These are phyloP conservation scores for Amblyraja radiata DNA, from an alignment of 2,797 vertebrate species.

Conservation along the genomic window DNA sequence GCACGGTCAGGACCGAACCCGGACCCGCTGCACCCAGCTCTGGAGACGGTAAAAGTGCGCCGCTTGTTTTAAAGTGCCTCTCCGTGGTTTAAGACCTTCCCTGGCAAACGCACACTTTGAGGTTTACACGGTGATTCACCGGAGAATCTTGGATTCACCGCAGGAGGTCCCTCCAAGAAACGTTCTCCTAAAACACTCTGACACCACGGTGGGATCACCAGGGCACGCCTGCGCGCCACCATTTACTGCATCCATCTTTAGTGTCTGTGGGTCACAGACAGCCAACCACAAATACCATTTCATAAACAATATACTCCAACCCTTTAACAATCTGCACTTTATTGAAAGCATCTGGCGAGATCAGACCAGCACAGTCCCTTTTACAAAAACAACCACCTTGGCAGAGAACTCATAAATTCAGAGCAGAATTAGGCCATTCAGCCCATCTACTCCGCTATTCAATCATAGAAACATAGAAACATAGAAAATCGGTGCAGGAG, in stretches of 20 bases:
- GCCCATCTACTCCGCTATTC: no score
- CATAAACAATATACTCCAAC: neutral
- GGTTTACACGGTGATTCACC: neutral
- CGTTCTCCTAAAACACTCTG: neutral
- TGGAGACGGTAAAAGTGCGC: no score
- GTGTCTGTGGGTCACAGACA: neutral
- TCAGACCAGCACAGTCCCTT: neutral
- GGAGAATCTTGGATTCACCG: neutral
- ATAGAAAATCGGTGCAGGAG: no score
- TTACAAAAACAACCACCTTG: slow-evolving; percentile 9
- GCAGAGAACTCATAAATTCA: neutral
- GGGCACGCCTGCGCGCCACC: neutral
- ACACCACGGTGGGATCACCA: neutral
- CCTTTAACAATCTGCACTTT: neutral
- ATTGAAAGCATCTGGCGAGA: neutral
- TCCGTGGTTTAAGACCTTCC: neutral
- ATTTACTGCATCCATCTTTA: neutral
- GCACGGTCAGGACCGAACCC: no score
- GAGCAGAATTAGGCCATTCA: no score
- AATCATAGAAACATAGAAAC: no score
- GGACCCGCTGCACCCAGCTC: no score
- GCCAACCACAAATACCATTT: neutral
- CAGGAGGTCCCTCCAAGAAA: neutral
- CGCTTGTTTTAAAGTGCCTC: neutral
- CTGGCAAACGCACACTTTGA: neutral